These are phyloP conservation scores for Ceratosolen solmsi DNA, from an alignment of 1,140 invertebrate genomes.

Conservation along the genomic window DNA sequence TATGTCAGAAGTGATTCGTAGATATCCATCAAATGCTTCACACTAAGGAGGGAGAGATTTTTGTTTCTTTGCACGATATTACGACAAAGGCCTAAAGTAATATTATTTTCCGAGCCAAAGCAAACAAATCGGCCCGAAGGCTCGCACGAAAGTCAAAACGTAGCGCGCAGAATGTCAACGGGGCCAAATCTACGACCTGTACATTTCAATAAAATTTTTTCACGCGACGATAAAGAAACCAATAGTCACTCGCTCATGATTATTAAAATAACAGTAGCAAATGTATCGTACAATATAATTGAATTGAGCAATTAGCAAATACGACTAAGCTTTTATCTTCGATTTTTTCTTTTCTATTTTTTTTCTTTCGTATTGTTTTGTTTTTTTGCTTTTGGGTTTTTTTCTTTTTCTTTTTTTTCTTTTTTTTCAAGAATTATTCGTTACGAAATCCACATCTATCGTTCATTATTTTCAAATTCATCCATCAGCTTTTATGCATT, in stretches of 20 bases:
- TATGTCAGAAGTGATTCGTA: constrained; percentile 38
- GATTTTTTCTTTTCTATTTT: too few species aligned
- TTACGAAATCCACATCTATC: too few species aligned
- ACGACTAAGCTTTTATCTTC: too few species aligned
- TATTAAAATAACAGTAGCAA: too few species aligned
- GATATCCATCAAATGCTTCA: constrained; percentile 22
- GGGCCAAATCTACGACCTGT: constrained; percentile 5
- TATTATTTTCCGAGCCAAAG: constrained; percentile 38
- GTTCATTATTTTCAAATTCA: too few species aligned
- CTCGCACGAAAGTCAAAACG: constrained; percentile 26
- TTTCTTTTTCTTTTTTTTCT: too few species aligned
- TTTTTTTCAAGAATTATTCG: too few species aligned
- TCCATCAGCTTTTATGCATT: too few species aligned
- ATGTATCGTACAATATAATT: too few species aligned
- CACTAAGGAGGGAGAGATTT: not conserved
- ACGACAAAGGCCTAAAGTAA: constrained; percentile 41
- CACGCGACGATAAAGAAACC: not conserved
- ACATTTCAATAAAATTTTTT: constrained; percentile 24
- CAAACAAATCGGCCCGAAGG: constrained; percentile 19
- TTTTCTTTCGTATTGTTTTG: too few species aligned
- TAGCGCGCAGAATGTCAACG: constrained; percentile 28
- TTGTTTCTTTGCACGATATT: constrained; percentile 3
- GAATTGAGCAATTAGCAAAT: too few species aligned
- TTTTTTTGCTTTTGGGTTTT: too few species aligned
- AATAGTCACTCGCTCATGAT: not conserved